Evolutionary conservation across 2,888 invertebrate species (phyloP).

Genomic region (Mechanitis messenoides): DNA sequence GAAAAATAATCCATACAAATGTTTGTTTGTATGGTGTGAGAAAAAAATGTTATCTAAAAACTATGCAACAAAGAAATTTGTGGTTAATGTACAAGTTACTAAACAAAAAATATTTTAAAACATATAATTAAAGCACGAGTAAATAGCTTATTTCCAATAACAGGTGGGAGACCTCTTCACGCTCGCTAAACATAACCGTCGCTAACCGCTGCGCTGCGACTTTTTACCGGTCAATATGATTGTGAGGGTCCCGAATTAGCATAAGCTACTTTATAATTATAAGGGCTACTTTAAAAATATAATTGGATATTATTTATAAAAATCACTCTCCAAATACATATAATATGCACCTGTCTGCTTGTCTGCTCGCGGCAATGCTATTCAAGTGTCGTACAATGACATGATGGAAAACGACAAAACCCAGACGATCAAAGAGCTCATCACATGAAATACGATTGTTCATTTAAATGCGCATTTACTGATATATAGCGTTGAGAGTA

Average conservation of each 20-base stretch:
- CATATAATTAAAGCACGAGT: not conserved
- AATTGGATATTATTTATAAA: slow-evolving; percentile 17
- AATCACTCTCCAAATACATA: slow-evolving; percentile 20
- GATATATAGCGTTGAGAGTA: slow-evolving; percentile 17
- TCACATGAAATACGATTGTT: slow-evolving; percentile 16
- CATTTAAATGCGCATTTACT: slow-evolving; percentile 15
- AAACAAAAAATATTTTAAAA: too few relatives aligned
- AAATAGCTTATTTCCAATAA: slow-evolving; percentile 32
- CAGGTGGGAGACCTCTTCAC: slow-evolving; percentile 62
- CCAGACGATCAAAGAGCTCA: slow-evolving; percentile 29
- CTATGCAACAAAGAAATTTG: too few relatives aligned
- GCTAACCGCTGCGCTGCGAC: slow-evolving; percentile 50
- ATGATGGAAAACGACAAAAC: slow-evolving; percentile 31
- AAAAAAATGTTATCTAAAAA: too few relatives aligned
- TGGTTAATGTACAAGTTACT: too few relatives aligned
- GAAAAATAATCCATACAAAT: too few relatives aligned
- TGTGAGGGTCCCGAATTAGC: slow-evolving; percentile 13
- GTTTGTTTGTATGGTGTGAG: too few relatives aligned
- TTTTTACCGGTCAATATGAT: slow-evolving; percentile 35
- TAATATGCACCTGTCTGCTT: slow-evolving; percentile 22
- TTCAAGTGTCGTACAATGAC: slow-evolving; percentile 35
- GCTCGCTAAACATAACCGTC: slow-evolving; percentile 61
- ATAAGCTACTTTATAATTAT: not conserved
- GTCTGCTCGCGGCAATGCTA: slow-evolving; percentile 28
- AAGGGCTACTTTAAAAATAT: not conserved